Conservation (phyloP, 2,888 invertebrate genomes). For the Vanessa cardui region DNA sequence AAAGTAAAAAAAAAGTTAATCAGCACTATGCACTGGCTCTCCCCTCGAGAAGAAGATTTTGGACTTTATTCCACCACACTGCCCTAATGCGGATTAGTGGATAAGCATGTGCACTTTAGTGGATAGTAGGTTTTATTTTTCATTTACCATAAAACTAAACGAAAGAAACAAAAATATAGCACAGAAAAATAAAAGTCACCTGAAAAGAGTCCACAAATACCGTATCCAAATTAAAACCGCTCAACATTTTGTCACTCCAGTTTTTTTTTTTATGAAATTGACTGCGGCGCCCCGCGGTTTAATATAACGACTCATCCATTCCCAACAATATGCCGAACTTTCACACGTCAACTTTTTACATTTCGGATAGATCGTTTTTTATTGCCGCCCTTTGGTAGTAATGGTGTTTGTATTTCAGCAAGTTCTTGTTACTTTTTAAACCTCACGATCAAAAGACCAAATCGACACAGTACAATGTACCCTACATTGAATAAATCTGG, state of each 20-base stretch:
- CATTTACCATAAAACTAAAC: no score
- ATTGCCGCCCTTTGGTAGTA: slow-evolving; percentile 38
- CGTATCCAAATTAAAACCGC: slow-evolving; percentile 50
- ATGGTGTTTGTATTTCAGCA: slow-evolving; percentile 26
- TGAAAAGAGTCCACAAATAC: slow-evolving; percentile 28
- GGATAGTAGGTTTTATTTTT: no score
- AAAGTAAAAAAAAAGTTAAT: no score
- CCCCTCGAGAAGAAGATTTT: no score
- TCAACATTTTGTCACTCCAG: slow-evolving; percentile 55
- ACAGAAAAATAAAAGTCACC: neutral
- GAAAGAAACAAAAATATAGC: no score
- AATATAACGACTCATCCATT: slow-evolving; percentile 75
- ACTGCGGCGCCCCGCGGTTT: slow-evolving; percentile 67
- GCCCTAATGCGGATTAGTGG: no score
- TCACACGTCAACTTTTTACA: slow-evolving; percentile 53
- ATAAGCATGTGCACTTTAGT: no score
- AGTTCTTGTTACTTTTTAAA: slow-evolving; percentile 11
- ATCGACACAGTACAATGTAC: no score
- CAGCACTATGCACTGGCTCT: no score
- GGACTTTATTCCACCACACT: no score
- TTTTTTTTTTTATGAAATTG: slow-evolving; percentile 73
- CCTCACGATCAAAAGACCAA: neutral
- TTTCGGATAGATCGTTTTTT: slow-evolving; percentile 42
- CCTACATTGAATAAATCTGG: no score
- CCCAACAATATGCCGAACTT: slow-evolving; percentile 69